Base-by-base conservation (phyloP, 2,888 invertebrate genomes). In the Thera britannica region DNA sequence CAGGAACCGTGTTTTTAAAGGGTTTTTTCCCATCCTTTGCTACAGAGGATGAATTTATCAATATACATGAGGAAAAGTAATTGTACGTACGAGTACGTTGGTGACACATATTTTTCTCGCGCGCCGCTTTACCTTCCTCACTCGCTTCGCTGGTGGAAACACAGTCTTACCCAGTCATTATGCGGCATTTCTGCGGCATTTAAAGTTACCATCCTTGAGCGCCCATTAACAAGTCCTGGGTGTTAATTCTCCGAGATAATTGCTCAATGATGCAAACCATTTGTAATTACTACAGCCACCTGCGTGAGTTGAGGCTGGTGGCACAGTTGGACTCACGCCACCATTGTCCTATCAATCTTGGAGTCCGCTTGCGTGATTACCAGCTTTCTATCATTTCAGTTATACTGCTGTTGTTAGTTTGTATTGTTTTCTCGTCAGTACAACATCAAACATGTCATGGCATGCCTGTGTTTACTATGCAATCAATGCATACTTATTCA, bases 301-400 rank as follows among this genome's bases (percentile, higher is more conserved):
- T 65, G 65, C 62, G 62, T 61, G 66, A 58, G 36, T 38, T 48
- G 12, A 36, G 56, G 36, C 41, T 52, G 35, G 11, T 58, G 81
- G 76, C 82, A 83, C 79, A 80, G 76, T 83, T 83, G 83, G 83
- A 77, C 60, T 73, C 79, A 68, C 79, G 84, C 83, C 82, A 83
- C 75, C 74, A 82, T 81, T 83, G 80, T 83, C 74, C 75, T 76
- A 70, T 77, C 72, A 66, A 58, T 70, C 62, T 23, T 55, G n/a
- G 41, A 35, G 34, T 62, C 35, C 34, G 35, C 23, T 49, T 35
- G 49, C 59, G 55, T 55, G 44, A 65, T 65, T 41, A 65, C 58
- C n/a, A 46, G 57, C 63, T 66, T 66, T 70, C 62, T 66, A 68
- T 12, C 51, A 59, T 6, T 36, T n/a, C 7, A 46, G 59, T 38